phyloP scores from a whole-genome alignment of 2,113 vertebrate genomes.

The Uria aalge region DNA sequence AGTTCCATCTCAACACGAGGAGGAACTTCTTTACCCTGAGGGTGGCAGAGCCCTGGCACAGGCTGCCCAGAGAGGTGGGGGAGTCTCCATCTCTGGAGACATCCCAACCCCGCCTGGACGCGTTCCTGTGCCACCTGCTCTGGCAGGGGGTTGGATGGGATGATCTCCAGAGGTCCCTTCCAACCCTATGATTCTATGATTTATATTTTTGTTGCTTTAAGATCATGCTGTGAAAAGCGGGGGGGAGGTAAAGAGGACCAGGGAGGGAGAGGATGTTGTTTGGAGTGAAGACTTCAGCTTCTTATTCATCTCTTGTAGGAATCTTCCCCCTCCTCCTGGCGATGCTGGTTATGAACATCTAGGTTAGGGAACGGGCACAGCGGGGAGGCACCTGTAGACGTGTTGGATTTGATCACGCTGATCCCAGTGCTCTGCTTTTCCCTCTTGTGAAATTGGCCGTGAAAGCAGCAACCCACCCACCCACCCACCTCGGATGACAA shows the following conservation, averaged over 20 bases:
- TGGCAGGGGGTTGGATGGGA: too few species aligned
- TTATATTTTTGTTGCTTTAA: neutral
- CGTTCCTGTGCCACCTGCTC: too few species aligned
- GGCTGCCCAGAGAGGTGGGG: too few species aligned
- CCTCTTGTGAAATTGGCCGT: neutral
- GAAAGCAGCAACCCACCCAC: neutral
- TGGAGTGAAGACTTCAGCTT: neutral
- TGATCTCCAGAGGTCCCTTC: too few species aligned
- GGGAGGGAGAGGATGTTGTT: neutral
- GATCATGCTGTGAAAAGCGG: neutral
- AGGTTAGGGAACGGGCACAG: neutral
- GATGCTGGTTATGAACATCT: neutral
- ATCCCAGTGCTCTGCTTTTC: neutral
- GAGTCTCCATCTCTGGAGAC: too few species aligned
- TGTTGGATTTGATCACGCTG: neutral
- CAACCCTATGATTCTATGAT: too few species aligned
- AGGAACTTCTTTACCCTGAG: too few species aligned
- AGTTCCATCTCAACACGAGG: too few species aligned
- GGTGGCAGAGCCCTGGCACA: too few species aligned
- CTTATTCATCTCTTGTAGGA: neutral
- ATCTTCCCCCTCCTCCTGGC: constrained; percentile 29
- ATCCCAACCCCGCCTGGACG: too few species aligned
- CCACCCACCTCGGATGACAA: too few species aligned
- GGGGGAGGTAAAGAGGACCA: neutral
- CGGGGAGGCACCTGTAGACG: neutral